Base-by-base conservation (phyloP, 2,113 vertebrate species). In the Notothenia rossii region DNA sequence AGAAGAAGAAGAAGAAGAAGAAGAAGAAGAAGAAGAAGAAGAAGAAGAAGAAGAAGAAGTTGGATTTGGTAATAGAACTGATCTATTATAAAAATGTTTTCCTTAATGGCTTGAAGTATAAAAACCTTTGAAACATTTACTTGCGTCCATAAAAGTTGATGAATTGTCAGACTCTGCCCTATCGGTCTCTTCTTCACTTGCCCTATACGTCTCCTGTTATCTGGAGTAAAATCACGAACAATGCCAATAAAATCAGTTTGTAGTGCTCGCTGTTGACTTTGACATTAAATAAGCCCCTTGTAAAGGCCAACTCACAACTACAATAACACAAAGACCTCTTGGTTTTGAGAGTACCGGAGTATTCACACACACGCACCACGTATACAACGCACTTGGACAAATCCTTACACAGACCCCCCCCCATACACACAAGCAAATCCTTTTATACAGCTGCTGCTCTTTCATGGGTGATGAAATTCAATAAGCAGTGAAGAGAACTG, bases 381-480 rank as follows among this genome's bases (percentile, higher is more conserved):
- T 5, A 59, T 25, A 60, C 62, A 51, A 62, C 33, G 22, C 20
- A 40, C 49, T 1, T 6, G 10, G 36, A 49, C 70, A 79, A 17
- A 77, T 17, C 13, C 69, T 70, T 29, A 45, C 36, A 55, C 56
- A 63, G 18, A 72, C 3, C 43, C 49, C 43, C 59, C 53, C 79
- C 68, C 85, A 75, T 67, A 71, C 63, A 48, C 25, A 83, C 75
- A 65, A 76, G 72, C 53, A 61, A 73, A 58, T 81, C 79, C 49
- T 86, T 91, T 87, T 83, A 81, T 76, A 79, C 61, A 72, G 43
- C 61, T 40, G 75, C 81, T 91, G 91, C 83, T 89, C 90, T 92
- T 93, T 94, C 91, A 92, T 87, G 87, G 87, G 74, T 87, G 90
- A 94, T 94, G 92, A 93, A 94, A 94, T 95, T 94, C 93, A 94